phyloP scores from a whole-genome alignment of 2,888 invertebrate genomes.

The Apamea crenata region DNA sequence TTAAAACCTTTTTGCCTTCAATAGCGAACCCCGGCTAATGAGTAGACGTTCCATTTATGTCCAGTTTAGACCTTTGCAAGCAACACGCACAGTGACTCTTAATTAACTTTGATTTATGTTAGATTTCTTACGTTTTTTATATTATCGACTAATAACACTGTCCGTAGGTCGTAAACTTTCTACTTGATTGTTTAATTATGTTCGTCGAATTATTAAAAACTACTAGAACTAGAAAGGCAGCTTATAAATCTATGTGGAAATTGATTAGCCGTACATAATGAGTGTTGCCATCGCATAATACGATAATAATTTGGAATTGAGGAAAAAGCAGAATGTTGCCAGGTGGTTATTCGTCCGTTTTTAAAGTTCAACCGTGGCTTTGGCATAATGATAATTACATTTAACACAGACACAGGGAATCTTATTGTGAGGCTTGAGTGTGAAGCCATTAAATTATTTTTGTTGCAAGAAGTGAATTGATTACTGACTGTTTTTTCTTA shows the following conservation, averaged over 20 bases:
- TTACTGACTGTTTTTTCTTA: constrained; percentile 31
- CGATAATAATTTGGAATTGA: constrained; percentile 53
- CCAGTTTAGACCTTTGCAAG: constrained; percentile 68
- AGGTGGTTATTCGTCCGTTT: constrained; percentile 35
- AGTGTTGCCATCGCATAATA: constrained; percentile 50
- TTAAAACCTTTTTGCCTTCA: constrained; percentile 67
- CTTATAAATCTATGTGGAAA: constrained; percentile 50
- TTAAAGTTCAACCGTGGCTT: constrained; percentile 55
- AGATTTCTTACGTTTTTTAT: constrained; percentile 53
- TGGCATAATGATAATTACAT: constrained; percentile 33
- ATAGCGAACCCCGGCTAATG: constrained; percentile 61
- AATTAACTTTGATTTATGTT: constrained; percentile 65
- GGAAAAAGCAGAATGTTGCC: constrained; percentile 35
- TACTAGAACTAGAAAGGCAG: constrained; percentile 55
- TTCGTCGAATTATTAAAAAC: constrained; percentile 44
- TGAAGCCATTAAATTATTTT: constrained; percentile 48
- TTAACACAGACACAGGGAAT: constrained; percentile 36
- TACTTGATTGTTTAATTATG: constrained; percentile 59
- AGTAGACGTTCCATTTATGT: constrained; percentile 70
- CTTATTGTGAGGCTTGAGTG: constrained; percentile 21
- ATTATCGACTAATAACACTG: constrained; percentile 54
- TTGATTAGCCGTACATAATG: constrained; percentile 56
- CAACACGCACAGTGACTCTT: constrained; percentile 64
- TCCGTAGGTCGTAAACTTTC: constrained; percentile 59
- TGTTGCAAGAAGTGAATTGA: constrained; percentile 50